Conservation (phyloP, 2,888 invertebrate genomes). For the Blastobasis adustella region DNA sequence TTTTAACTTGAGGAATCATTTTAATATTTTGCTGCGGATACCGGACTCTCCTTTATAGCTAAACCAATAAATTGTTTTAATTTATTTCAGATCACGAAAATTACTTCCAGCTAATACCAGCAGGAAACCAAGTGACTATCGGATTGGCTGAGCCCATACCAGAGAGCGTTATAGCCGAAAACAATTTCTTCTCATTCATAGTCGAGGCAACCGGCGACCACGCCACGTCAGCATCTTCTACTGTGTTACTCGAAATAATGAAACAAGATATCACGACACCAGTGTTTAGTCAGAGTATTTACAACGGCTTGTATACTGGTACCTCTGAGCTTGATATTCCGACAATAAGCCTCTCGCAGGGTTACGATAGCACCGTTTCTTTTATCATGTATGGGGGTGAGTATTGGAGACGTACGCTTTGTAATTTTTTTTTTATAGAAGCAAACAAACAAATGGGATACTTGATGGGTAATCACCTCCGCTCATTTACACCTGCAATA, state of each 20-base stretch:
- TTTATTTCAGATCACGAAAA: slow-evolving; percentile 32
- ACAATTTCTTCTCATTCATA: slow-evolving; percentile 38
- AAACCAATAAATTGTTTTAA: background rate
- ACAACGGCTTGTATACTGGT: slow-evolving; percentile 30
- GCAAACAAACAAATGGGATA: no score
- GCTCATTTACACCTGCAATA: no score
- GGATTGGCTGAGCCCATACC: slow-evolving; percentile 25
- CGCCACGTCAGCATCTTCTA: slow-evolving; percentile 35
- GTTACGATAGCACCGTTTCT: slow-evolving; percentile 34
- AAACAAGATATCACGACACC: slow-evolving; percentile 45
- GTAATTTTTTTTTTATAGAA: no score
- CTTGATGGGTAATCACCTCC: no score
- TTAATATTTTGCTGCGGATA: no score
- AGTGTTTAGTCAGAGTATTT: slow-evolving; percentile 40
- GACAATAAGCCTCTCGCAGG: slow-evolving; percentile 38
- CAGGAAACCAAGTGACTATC: slow-evolving; percentile 29
- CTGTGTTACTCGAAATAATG: slow-evolving; percentile 45
- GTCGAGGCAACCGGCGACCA: slow-evolving; percentile 40
- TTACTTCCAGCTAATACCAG: slow-evolving; percentile 27
- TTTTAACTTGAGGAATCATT: no score
- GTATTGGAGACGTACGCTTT: background rate
- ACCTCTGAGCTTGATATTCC: slow-evolving; percentile 25
- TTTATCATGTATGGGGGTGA: slow-evolving; percentile 50
- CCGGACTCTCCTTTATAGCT: no score
- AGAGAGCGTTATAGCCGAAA: slow-evolving; percentile 33